phyloP scores from a whole-genome alignment of 2,113 vertebrate species.

The Macaca mulatta region DNA sequence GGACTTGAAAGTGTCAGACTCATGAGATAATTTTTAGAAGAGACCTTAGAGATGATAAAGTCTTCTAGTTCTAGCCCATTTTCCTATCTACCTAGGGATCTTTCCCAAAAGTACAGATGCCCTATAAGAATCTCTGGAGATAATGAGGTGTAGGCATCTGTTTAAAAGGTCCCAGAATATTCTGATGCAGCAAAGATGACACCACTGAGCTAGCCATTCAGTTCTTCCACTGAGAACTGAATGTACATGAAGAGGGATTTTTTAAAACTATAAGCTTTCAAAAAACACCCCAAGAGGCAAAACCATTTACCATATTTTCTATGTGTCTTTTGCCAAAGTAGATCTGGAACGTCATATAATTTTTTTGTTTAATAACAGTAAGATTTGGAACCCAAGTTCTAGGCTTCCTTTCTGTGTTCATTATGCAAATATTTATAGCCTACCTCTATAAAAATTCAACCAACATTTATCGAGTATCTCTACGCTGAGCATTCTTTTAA shows the following conservation, averaged over 20 bases:
- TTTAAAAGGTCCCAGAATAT: not conserved
- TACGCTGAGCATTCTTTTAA: not conserved
- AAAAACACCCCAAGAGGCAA: not conserved
- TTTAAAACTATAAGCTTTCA: not conserved
- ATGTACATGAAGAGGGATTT: not conserved
- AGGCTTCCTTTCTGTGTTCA: conserved; percentile 12
- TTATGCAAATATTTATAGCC: not conserved
- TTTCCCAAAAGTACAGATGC: not conserved
- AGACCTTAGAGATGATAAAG: not conserved
- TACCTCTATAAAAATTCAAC: not conserved
- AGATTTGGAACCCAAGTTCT: not conserved
- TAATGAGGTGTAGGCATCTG: not conserved
- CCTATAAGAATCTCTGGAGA: not conserved
- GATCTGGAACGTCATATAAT: not conserved
- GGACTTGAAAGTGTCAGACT: not conserved
- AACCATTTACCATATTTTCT: conserved; percentile 2
- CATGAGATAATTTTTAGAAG: conserved; percentile 23
- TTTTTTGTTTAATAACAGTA: not conserved
- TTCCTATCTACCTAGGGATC: not conserved
- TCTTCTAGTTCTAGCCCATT: not conserved
- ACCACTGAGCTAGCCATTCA: not conserved
- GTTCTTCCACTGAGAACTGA: not conserved
- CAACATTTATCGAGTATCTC: not conserved
- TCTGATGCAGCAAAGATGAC: not conserved
- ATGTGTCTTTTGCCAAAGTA: not conserved